phyloP scores from a whole-genome alignment of 2,797 vertebrate genomes.

The Mormyrops attenuatus region DNA sequence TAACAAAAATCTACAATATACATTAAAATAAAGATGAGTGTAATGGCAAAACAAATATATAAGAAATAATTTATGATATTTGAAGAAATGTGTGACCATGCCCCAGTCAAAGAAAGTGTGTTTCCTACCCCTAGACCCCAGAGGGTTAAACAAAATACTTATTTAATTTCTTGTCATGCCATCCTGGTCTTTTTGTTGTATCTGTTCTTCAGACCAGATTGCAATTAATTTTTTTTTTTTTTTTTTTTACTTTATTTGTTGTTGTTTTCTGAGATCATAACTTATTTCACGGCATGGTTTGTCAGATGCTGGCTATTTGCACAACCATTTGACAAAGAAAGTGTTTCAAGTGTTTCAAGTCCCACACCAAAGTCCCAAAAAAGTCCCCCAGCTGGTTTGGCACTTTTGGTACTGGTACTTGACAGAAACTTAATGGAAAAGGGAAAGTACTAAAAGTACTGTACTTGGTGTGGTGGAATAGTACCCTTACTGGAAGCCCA shows the following conservation, averaged over 20 bases:
- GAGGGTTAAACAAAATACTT: neutral
- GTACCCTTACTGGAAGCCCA: neutral
- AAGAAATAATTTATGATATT: no score
- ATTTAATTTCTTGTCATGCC: neutral
- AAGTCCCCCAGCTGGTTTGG: neutral
- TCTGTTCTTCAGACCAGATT: neutral
- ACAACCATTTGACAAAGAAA: neutral
- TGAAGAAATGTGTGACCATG: no score
- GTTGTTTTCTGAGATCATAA: neutral
- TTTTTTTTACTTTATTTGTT: neutral
- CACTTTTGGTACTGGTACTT: neutral
- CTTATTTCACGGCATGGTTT: neutral
- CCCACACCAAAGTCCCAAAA: neutral
- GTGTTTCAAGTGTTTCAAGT: neutral
- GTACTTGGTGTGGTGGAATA: neutral
- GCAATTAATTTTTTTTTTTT: neutral
- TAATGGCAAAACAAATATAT: no score
- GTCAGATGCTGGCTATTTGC: neutral
- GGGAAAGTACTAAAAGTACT: no score
- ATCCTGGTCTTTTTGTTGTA: neutral
- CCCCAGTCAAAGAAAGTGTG: no score
- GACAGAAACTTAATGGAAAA: neutral
- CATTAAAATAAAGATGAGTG: no score
- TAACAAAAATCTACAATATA: no score
- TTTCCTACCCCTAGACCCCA: no score